Percentiles rank a stretch among this genome's conserved stretches.
Conservation (phyloP, 2,888 invertebrate species). For the Muschampia plurimacula region DNA sequence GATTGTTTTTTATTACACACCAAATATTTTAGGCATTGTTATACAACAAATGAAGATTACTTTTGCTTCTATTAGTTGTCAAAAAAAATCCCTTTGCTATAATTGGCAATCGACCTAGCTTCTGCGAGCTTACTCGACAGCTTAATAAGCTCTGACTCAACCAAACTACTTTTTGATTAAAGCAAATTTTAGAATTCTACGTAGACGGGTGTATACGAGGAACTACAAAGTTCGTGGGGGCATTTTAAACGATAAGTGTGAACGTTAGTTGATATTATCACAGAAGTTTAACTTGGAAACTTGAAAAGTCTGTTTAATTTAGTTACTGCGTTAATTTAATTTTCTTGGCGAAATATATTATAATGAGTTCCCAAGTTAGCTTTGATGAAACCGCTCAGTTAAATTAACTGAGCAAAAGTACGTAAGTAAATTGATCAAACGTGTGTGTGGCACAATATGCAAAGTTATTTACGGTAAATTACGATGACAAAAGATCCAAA, state of each 20-base stretch:
- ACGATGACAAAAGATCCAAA: no score
- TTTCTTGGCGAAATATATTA: conserved; percentile 27
- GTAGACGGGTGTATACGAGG: not conserved
- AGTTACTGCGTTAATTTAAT: conserved; percentile 22
- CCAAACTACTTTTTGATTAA: conserved; percentile 29
- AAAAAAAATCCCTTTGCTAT: conserved; percentile 7
- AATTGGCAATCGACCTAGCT: conserved; percentile 10
- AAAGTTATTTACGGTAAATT: not conserved
- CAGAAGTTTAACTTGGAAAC: conserved; percentile 31
- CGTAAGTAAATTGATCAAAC: not conserved
- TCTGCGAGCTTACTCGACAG: conserved; percentile 28
- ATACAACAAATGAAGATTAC: not conserved
- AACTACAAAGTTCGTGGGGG: conserved; percentile 23
- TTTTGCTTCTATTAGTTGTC: conserved; percentile 15
- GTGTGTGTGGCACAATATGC: not conserved
- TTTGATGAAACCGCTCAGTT: conserved; percentile 6
- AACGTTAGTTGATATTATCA: conserved; percentile 32
- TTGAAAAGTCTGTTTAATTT: conserved; percentile 35
- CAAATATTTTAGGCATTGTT: not conserved
- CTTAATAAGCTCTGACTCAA: conserved; percentile 35
- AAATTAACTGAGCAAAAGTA: not conserved
- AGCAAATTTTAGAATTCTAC: conserved; percentile 20
- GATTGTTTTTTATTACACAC: not conserved
- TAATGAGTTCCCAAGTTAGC: conserved; percentile 25
- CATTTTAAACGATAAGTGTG: conserved; percentile 28